A percentile compares a stretch with the other conserved stretches of the same genome.
These are phyloP conservation scores for Periparus ater DNA, from an alignment of 2,797 vertebrate species.

Conservation along the genomic window DNA sequence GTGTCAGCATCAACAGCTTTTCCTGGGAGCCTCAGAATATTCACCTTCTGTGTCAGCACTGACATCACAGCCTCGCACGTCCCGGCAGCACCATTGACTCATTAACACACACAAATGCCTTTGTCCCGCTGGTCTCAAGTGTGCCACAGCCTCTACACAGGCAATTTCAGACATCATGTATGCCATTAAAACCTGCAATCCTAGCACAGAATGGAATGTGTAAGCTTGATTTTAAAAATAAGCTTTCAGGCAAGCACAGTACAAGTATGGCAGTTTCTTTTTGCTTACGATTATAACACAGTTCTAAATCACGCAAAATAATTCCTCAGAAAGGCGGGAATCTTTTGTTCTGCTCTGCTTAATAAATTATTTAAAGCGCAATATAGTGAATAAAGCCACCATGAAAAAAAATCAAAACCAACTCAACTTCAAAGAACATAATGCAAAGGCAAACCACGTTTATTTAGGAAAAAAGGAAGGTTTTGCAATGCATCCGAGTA, in stretches of 20 bases:
- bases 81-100: not conserved
- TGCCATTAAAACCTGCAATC: not conserved
- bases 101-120: not conserved
- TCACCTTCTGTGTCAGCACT: not conserved
- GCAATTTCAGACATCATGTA: not conserved
- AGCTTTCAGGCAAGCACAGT: not conserved
- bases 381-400: not conserved
- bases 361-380: conserved; percentile 21
- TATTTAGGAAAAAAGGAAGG: not conserved
- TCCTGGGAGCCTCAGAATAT: not conserved
- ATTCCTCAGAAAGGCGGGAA: not conserved
- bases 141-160: not conserved
- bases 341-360: not conserved
- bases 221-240: not conserved
- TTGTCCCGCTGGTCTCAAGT: not conserved
- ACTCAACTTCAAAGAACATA: not conserved
- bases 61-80: not conserved
- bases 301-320: not conserved
- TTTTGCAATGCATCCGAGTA: not conserved
- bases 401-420: not conserved
- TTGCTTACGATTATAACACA: not conserved
- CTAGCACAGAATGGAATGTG: not conserved
- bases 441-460: not conserved
- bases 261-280: not conserved
- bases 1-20: not conserved